Conservation (phyloP, 2,797 vertebrate species). For the Chiroxiphia lanceolata region DNA sequence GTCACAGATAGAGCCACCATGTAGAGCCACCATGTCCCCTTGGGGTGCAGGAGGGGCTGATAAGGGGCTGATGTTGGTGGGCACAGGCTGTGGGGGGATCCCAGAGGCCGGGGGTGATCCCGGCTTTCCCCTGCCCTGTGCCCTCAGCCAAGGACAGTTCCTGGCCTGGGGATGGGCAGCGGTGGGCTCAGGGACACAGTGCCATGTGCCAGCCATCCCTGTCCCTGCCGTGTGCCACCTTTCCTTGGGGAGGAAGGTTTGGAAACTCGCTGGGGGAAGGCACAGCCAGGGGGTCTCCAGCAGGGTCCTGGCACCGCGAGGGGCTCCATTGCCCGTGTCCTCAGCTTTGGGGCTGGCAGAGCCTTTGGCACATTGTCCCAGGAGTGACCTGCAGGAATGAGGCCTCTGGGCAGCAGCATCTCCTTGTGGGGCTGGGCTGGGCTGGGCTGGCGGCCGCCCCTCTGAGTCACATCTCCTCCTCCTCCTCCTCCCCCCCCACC, state of each 20-base stretch:
- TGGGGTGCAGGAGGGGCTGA: neutral
- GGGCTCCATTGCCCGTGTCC: neutral
- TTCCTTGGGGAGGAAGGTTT: neutral
- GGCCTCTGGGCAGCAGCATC: neutral
- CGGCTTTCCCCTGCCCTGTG: neutral
- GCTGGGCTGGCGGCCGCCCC: neutral
- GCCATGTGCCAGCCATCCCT: neutral
- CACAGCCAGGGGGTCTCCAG: neutral
- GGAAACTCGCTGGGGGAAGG: neutral
- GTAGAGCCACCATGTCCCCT: neutral
- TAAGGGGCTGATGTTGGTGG: neutral
- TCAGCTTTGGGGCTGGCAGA: neutral
- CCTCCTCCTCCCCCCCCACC: neutral
- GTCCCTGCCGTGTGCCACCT: neutral
- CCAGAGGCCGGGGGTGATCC: neutral
- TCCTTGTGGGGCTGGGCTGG: neutral
- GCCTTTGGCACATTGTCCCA: neutral
- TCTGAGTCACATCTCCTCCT: neutral
- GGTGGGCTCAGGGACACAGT: fast-evolving
- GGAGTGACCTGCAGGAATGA: neutral
- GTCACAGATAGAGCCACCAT: neutral
- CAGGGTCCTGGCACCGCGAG: neutral
- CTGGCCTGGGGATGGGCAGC: neutral
- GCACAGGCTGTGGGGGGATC: neutral
- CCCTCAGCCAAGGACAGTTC: neutral